Conservation (phyloP, 2,888 invertebrate genomes). For the Gymnosoma rotundatum region DNA sequence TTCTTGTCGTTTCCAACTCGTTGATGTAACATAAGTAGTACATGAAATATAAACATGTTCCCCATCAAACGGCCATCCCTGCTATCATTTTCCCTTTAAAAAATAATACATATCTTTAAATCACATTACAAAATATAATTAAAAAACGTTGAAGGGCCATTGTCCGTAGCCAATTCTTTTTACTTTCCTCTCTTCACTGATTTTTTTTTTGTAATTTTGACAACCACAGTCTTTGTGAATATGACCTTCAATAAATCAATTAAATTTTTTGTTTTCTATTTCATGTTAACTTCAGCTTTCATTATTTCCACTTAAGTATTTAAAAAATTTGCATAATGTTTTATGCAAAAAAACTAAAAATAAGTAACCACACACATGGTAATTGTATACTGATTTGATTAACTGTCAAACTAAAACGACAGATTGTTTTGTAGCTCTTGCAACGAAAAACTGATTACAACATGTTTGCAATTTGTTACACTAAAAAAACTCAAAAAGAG, state of each 20-base stretch:
- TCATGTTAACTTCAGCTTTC: background rate
- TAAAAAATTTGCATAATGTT: slow-evolving; percentile 44
- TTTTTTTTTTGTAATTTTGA: background rate
- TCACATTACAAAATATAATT: too few relatives aligned
- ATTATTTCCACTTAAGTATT: slow-evolving; percentile 2
- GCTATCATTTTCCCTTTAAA: too few relatives aligned
- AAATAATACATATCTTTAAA: too few relatives aligned
- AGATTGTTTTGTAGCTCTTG: slow-evolving; percentile 36
- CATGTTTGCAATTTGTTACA: slow-evolving; percentile 6
- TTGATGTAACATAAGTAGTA: too few relatives aligned
- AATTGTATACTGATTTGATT: slow-evolving; percentile 36
- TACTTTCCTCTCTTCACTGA: too few relatives aligned
- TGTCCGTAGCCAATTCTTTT: too few relatives aligned
- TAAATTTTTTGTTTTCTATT: background rate
- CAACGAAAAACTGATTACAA: slow-evolving; percentile 9
- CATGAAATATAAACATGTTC: too few relatives aligned
- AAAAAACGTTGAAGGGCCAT: too few relatives aligned
- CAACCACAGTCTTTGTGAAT: background rate
- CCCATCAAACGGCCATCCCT: too few relatives aligned
- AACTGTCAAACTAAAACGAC: slow-evolving; percentile 63
- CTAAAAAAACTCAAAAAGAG: background rate
- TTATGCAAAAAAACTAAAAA: background rate
- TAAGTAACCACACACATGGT: slow-evolving; percentile 40
- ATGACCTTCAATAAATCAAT: background rate
- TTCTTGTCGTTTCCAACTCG: too few relatives aligned